Percentiles rank a stretch among this genome's conserved stretches.
Evolutionary conservation across 2,797 vertebrate genomes (phyloP).

Genomic region (Peromyscus eremicus): DNA sequence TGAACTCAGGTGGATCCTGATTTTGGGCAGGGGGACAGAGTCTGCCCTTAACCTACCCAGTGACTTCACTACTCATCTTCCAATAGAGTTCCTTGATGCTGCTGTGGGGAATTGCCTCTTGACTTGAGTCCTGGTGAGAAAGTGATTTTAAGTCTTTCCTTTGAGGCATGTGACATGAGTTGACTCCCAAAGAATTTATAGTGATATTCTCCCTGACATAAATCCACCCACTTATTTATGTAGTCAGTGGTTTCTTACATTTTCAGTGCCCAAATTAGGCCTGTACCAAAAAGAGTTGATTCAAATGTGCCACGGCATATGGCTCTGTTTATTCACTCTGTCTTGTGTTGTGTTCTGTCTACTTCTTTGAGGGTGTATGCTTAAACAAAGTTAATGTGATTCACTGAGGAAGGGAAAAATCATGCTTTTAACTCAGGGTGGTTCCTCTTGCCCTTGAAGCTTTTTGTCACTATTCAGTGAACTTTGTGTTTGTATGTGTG

Average conservation of each 20-base stretch:
- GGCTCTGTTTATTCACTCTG: conserved; percentile 58
- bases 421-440: conserved; percentile 29
- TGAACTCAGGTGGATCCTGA: neutral
- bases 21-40: neutral
- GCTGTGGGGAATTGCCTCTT: neutral
- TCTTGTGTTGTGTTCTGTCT: conserved; percentile 27
- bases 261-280: conserved; percentile 51
- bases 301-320: conserved; percentile 42
- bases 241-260: neutral
- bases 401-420: neutral
- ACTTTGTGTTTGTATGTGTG: neutral
- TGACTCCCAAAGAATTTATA: conserved; percentile 23
- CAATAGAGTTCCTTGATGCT: neutral
- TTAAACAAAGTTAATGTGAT: neutral
- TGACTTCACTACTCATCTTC: neutral
- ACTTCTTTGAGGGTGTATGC: neutral
- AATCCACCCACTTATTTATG: conserved; percentile 59
- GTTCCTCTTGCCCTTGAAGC: neutral
- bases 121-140: conserved; percentile 42
- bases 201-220: conserved; percentile 17
- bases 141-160: conserved; percentile 10
- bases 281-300: conserved; percentile 30
- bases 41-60: neutral
- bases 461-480: neutral
- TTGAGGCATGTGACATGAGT: conserved; percentile 34